A percentile compares a stretch with the other conserved stretches of the same genome.
Evolutionary conservation across 2,888 invertebrate species (phyloP).

Genomic region (Troglohyphantes excavatus): DNA sequence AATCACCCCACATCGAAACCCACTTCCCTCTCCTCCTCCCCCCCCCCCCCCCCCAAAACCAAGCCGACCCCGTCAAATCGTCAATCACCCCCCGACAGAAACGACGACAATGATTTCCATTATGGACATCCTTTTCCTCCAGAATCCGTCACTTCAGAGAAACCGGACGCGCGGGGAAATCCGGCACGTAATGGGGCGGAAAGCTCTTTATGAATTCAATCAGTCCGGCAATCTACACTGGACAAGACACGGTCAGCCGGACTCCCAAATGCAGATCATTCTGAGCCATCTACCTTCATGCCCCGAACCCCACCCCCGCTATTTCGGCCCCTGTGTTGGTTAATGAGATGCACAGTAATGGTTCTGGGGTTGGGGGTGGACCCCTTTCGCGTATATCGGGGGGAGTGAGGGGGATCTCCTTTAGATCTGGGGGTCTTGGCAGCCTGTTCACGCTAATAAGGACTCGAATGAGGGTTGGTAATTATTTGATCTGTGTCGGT

Average conservation of each 20-base stretch:
- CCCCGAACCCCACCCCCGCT: background rate
- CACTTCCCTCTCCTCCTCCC: too few relatives aligned
- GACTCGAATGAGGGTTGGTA: background rate
- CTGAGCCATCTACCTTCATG: background rate
- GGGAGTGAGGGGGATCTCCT: too few relatives aligned
- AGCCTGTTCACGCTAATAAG: background rate
- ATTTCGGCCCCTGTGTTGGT: background rate
- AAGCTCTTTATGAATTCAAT: constrained; percentile 29
- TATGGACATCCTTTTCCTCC: background rate
- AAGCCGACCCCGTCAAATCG: background rate
- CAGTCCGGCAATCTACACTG: background rate
- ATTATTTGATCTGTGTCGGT: background rate
- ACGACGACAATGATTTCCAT: constrained; percentile 1
- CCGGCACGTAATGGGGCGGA: constrained; percentile 17
- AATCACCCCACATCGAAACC: too few relatives aligned
- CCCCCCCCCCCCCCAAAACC: too few relatives aligned
- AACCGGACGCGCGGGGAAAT: background rate
- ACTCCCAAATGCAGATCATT: background rate
- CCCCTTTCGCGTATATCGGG: too few relatives aligned
- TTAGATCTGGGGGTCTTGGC: background rate
- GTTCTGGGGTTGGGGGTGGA: background rate
- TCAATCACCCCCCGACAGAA: background rate
- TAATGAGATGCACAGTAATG: background rate
- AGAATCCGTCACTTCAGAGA: background rate
- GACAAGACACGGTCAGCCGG: background rate